Evolutionary conservation across 2,888 invertebrate genomes (phyloP), one percentile per base, ranked within the genome.

Genomic region (Eutolmus rufibarbis): DNA sequence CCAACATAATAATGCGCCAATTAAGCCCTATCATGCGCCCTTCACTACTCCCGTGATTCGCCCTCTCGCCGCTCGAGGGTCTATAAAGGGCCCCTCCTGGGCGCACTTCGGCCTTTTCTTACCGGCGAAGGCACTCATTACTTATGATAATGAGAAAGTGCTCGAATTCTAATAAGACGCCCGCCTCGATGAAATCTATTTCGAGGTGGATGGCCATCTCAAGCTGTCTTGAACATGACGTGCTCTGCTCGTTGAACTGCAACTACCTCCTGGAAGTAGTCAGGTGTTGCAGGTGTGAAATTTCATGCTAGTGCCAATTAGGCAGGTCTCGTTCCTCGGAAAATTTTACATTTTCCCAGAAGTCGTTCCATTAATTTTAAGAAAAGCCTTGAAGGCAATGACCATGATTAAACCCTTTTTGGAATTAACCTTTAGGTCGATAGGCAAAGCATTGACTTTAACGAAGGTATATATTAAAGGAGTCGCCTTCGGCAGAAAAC

Each of bases 1-100:
- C 37, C 82, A 84, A 84, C 82, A 66, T 84, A 66, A 84, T 66
- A 84, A 84, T 31, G 51, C 56, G 51, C 51, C 79, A 79, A 79
- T 79, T 79, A 79, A 9, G 79, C 28, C 79, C 79, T 79, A 79
- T 79, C 79, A 79, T 79, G 51, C 28, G 79, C 31, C 79, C 51
- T n/a, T 46, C 28, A 16, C 51, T 51, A 23, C n/a, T 79, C 12
- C 79, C 79, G 40, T n/a, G 28, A 23, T 46, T 28, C 51, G 37
- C 14, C 77, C 23, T 23, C 40, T 19, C 19, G 14, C 1, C 43
- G 2, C 78, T 66, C 19, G 23, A n/a, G 37, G 46, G 14, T 46
- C 43, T 23, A 43, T 34, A 66, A 66, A 66, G n/a, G 78, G 23
- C 5, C 8, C 40, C 77, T 23, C 12, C 5, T 12, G 40, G 40